Conservation (phyloP, 2,797 vertebrate species). For the Channa striata region DNA sequence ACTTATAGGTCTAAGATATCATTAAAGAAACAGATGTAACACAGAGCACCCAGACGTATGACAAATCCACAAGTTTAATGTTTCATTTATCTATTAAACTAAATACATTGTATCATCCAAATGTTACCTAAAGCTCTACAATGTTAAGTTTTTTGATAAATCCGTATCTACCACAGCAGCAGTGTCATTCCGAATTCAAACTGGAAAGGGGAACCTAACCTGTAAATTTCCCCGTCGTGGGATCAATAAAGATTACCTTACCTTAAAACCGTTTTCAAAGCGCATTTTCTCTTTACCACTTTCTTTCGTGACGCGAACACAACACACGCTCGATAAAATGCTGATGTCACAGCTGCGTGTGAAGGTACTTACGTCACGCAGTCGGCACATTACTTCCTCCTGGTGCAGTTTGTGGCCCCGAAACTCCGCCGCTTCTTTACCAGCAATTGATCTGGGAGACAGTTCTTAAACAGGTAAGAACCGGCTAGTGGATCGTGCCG, state of each 20-base stretch:
- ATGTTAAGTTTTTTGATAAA: not conserved
- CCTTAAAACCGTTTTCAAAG: not conserved
- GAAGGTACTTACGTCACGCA: slow-evolving; percentile 12
- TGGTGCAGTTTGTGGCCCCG: not conserved
- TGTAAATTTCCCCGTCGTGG: no score
- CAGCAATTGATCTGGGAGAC: no score
- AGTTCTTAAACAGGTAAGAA: slow-evolving; percentile 37
- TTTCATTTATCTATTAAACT: not conserved
- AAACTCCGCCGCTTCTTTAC: not conserved
- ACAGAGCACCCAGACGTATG: no score
- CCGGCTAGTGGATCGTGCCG: fast-evolving
- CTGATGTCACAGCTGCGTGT: slow-evolving; percentile 30
- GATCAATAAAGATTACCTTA: no score
- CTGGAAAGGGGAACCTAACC: not conserved
- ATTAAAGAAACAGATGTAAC: not conserved
- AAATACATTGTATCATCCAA: no score
- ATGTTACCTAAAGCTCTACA: not conserved
- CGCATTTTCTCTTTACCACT: fast-evolving
- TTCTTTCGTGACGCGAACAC: not conserved
- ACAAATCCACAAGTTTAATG: no score
- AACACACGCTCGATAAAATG: fast-evolving
- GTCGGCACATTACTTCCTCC: slow-evolving; percentile 41
- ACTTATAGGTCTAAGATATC: not conserved
- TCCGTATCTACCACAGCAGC: not conserved
- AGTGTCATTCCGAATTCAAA: not conserved